Conservation (phyloP, 1,140 invertebrate species). For the Scylla paramamosain region DNA sequence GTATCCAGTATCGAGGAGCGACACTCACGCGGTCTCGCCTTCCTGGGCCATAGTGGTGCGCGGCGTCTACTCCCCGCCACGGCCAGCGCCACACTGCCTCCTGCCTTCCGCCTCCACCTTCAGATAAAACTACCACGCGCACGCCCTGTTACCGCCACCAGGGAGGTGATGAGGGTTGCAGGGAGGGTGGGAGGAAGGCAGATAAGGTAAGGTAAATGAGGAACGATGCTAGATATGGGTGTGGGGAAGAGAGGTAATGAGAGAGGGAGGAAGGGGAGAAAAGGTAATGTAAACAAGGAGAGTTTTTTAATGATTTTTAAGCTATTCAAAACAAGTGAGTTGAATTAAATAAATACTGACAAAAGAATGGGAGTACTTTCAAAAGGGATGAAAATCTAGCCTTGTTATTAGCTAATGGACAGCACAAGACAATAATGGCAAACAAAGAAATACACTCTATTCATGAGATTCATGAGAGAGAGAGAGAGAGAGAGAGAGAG, state of each 20-base stretch:
- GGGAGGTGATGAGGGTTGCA: not conserved
- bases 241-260: not conserved
- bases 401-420: not conserved
- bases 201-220: not conserved
- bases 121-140: slow-evolving; percentile 1
- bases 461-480: not conserved
- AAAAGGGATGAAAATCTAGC: not conserved
- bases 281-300: not conserved
- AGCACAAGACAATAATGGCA: not conserved
- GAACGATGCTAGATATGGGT: not conserved
- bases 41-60: not conserved
- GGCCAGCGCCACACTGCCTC: slow-evolving; percentile 16
- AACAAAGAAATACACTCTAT: not conserved
- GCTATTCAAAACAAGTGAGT: not conserved
- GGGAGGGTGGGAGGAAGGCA: not conserved
- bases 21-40: not conserved
- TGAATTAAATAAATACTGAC: no score
- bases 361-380: no score
- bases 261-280: not conserved
- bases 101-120: not conserved
- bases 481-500: slow-evolving; percentile 3
- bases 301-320: not conserved
- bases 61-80: not conserved
- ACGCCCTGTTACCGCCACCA: not conserved
- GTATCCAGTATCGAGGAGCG: not conserved